Percentiles rank a stretch among this genome's conserved stretches.
Evolutionary conservation across 2,888 invertebrate species (phyloP).

Genomic region (Agapostemon virescens): DNA sequence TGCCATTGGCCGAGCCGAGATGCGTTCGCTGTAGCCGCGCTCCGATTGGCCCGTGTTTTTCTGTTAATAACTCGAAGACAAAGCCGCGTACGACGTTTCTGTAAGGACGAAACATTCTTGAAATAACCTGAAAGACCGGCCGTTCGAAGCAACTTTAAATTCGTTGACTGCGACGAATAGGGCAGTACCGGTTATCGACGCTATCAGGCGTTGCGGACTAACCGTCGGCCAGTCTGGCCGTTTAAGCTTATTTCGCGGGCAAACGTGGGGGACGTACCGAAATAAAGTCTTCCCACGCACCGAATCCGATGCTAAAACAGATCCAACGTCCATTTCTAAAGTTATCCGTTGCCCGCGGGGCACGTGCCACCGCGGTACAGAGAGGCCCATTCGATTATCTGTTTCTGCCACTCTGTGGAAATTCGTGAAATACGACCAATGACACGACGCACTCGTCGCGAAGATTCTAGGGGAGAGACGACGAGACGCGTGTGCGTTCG

Average conservation of each 20-base stretch:
- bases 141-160: no score
- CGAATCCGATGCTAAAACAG: constrained; percentile 78
- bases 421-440: constrained; percentile 58
- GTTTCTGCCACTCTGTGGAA: constrained; percentile 46
- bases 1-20: no score
- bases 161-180: constrained; percentile 32
- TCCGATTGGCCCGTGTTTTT: no score
- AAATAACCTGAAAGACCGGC: no score
- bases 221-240: constrained; percentile 56
- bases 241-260: constrained; percentile 71
- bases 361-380: constrained; percentile 67
- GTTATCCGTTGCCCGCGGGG: constrained; percentile 71
- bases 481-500: neutral
- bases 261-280: constrained; percentile 73
- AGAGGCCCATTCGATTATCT: constrained; percentile 32
- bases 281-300: constrained; percentile 80
- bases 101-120: no score
- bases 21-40: no score
- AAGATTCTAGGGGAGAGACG: constrained; percentile 20
- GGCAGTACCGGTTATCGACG: constrained; percentile 46
- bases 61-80: no score
- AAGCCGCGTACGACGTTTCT: no score
- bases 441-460: constrained; percentile 31
- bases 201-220: constrained; percentile 54
- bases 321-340: constrained; percentile 78